Base-by-base conservation (phyloP, 2,888 invertebrate genomes). In the Drosophila monieri region DNA sequence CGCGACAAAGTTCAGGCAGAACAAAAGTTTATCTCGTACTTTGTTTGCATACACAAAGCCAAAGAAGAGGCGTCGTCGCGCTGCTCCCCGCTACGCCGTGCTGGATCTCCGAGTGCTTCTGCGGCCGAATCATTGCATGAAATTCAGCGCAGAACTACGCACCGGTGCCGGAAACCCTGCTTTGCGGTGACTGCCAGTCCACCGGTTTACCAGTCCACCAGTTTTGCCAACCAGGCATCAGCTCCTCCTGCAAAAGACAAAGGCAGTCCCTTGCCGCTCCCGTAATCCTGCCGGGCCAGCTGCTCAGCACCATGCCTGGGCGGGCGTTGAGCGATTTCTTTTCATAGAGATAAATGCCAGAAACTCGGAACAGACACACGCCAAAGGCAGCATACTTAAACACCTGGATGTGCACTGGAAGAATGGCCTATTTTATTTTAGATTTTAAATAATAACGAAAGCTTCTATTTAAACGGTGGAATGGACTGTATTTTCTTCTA, bases 21-120 rank as follows among this genome's bases (percentile, higher is more conserved):
- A 86, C 77, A 86, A 88, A 86, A 88, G 87, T 88, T 86, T 83
- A 86, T 79, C 79, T 80, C 85, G 61, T 68, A 76, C 88, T 76
- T 86, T 86, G 85, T 86, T 86, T 76, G 75, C 74, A 65, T 70
- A 70, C 71, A 85, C 76, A 85, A 83, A 69, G 74, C 48, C 68
- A 67, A 61, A 30, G 69, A 23, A 35, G 46, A 14, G 60, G 25
- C 23, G 39, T 39, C 37, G 18, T 32, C 44, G 15, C 41, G 21
- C 0, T 5, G 21, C 49, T 48, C 21, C 46, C 23, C 43, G 14
- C 23, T 8, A 37, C 12, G 18, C 32, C 25, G 10, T 4, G 2
- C 18, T 4, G 6, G 21, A 12, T 30, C 43, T 25, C 43, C 53
- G 53, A 15, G 18, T 41, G 3, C 15, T 18, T 18, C 39, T 18